These are phyloP conservation scores for Oxyruncus cristatus DNA, from an alignment of 2,113 vertebrate species.

Conservation along the genomic window DNA sequence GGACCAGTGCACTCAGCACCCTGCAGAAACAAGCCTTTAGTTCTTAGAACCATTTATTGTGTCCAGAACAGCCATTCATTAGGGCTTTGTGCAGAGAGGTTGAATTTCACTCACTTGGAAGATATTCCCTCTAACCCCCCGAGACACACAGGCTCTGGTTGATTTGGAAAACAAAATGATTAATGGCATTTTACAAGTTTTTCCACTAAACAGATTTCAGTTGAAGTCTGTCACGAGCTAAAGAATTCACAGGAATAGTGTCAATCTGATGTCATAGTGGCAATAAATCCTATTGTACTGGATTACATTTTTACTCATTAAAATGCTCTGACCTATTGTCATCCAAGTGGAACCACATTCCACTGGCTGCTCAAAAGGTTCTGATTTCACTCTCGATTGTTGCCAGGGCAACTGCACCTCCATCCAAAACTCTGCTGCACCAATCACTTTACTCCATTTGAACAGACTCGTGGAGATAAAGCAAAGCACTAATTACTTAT, in stretches of 20 bases:
- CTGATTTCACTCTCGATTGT: constrained; percentile 62
- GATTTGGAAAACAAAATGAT: constrained; percentile 45
- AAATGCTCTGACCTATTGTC: constrained; percentile 33
- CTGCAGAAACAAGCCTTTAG: constrained; percentile 1
- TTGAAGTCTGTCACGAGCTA: not conserved
- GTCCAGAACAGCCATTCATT: not conserved
- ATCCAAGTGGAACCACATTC: constrained; percentile 64
- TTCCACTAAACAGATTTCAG: constrained; percentile 8
- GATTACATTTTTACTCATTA: constrained; percentile 2
- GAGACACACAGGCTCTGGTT: not conserved
- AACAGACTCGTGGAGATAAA: not conserved
- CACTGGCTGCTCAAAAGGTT: constrained; percentile 40
- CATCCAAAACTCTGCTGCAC: constrained; percentile 26
- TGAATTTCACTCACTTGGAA: constrained; percentile 27
- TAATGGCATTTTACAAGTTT: not conserved
- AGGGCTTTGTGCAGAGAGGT: not conserved
- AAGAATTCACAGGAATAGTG: constrained; percentile 15
- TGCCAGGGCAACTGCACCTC: constrained; percentile 48
- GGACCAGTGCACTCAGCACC: not conserved
- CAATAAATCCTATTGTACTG: constrained; percentile 51
- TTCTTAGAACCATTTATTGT: not conserved
- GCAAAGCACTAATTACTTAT: not conserved
- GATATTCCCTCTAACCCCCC: not conserved
- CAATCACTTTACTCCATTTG: not conserved
- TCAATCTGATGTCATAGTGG: not conserved